phyloP scores from a whole-genome alignment of 2,797 vertebrate genomes.

The Leucoraja ocellata region DNA sequence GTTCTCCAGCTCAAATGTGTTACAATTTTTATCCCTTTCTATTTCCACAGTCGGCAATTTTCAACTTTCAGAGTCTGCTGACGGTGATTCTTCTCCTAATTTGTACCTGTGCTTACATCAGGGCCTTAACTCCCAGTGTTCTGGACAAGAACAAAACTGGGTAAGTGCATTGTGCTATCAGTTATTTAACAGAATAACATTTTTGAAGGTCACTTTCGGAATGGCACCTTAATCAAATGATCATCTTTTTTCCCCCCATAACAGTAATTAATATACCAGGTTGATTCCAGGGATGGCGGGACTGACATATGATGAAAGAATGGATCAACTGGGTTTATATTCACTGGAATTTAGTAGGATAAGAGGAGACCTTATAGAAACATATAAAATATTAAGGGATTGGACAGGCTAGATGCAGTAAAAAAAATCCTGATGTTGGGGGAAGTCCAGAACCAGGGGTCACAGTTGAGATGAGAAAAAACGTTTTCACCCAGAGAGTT shows the following conservation, averaged over 20 bases:
- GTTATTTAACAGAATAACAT: neutral
- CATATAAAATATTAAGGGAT: no score
- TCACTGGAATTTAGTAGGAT: no score
- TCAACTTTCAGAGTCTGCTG: slow-evolving; percentile 91
- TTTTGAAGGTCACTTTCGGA: neutral
- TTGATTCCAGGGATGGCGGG: no score
- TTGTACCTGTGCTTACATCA: slow-evolving; percentile 89
- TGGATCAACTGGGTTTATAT: no score
- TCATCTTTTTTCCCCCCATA: neutral
- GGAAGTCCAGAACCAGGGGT: no score
- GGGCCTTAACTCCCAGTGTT: slow-evolving; percentile 81
- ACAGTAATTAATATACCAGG: neutral
- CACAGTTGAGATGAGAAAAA: no score
- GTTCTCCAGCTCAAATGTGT: neutral
- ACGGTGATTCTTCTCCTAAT: slow-evolving; percentile 88
- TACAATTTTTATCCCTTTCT: slow-evolving; percentile 43
- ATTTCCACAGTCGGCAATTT: slow-evolving; percentile 80
- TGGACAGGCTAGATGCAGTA: no score
- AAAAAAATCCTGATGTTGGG: no score
- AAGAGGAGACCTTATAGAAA: no score
- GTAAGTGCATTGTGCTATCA: slow-evolving; percentile 57
- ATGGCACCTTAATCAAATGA: neutral
- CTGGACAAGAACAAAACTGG: slow-evolving; percentile 92
- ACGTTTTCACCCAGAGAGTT: no score
- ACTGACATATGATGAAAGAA: no score